A percentile compares a stretch with the other conserved stretches of the same genome.
Conservation (phyloP, 2,888 invertebrate species). For the Caenorhabditis uteleia region DNA sequence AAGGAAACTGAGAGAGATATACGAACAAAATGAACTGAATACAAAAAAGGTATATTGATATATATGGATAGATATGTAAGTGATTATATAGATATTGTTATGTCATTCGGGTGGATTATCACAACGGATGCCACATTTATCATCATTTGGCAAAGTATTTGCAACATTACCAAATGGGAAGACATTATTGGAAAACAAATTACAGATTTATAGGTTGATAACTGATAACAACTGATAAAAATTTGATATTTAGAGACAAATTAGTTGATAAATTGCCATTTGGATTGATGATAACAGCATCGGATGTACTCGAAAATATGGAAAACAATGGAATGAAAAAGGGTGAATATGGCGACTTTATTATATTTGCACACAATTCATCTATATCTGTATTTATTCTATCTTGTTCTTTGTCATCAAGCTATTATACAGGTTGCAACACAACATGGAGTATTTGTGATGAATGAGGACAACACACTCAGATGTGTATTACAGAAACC, state of each 20-base stretch:
- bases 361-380: constrained; percentile 45
- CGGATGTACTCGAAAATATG: constrained; percentile 71
- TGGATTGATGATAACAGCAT: constrained; percentile 71
- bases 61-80: too few species aligned
- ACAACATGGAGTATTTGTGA: constrained; percentile 53
- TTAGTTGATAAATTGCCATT: constrained; percentile 54
- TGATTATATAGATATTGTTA: constrained; percentile 64
- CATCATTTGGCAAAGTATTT: constrained; percentile 71
- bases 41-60: background rate
- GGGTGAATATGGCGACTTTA: constrained; percentile 25
- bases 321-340: too few species aligned
- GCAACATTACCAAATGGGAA: constrained; percentile 65
- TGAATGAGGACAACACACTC: constrained; percentile 22
- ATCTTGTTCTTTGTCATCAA: too few species aligned
- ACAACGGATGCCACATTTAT: constrained; percentile 71
- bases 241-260: constrained; percentile 52
- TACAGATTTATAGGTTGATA: constrained; percentile 68
- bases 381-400: constrained; percentile 17
- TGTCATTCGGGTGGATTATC: constrained; percentile 72
- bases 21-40: constrained; percentile 2
- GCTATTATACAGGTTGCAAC: constrained; percentile 25
- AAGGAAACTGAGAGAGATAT: constrained; percentile 4
- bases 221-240: background rate
- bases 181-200: constrained; percentile 70
- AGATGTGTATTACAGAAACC: constrained; percentile 71